Base-by-base conservation (phyloP, 1,140 invertebrate species). In the Archegozetes longisetosus region DNA sequence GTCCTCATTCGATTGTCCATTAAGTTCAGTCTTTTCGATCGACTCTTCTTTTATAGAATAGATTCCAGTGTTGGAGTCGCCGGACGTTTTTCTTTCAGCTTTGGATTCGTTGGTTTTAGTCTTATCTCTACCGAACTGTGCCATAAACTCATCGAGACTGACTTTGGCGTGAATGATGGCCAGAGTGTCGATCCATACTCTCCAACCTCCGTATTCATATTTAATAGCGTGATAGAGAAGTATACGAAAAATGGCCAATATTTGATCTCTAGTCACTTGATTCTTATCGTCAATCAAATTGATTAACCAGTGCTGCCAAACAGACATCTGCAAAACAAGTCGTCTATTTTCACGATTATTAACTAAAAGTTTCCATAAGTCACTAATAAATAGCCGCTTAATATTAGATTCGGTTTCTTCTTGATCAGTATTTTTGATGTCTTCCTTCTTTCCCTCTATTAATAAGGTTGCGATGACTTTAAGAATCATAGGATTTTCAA, bases 231-330 rank as follows among this genome's bases (percentile, higher is more conserved):
- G 96, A 74, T 98, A 94, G 3, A 99, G 75, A 24, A 99, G 75
- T 88, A 98, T 96, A 3, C 86, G 78, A 75, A 99, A 98, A 56
- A 98, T 75, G 0, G 90, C 87, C 72, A 97, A 97, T 22, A 98
- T 93, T 86, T 98, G 94, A 68, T 97, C 93, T 0, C 89, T 94
- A 52, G 97, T 86, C 73, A 95, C 90, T 32, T 66, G 57, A 67
- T 86, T 93, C 70, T 90, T 87, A 0, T 93, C 92, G 73, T 96
- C 93, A 57, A 98, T 94, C 82, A 99, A 84, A 3, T 92, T 91
- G 66, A 99, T 98, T 1, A 99, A 77, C 95, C 95, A 99, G 70
- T 99, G 94, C 75, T 99, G 95, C 95, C 95, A 99, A 1, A 99
- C 95, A 4, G 93, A 98, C 95, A 98, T 98, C 75, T 99, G 95